Conservation (phyloP, 2,113 vertebrate genomes). For the Epinephelus cyanopodus region DNA sequence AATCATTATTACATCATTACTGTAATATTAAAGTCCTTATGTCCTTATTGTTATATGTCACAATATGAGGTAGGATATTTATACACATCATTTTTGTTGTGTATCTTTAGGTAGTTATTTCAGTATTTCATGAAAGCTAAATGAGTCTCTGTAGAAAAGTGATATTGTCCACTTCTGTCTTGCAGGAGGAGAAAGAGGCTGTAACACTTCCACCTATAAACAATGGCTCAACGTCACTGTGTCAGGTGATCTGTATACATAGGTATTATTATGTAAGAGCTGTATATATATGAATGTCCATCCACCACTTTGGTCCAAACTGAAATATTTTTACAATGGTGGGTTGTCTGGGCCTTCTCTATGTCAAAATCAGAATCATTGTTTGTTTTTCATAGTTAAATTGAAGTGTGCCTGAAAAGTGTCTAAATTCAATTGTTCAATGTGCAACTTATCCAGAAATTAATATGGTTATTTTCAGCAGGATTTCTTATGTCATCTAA, state of each 20-base stretch:
- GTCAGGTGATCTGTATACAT: constrained; percentile 24
- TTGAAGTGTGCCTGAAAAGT: background rate
- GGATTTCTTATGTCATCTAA: too few relatives aligned
- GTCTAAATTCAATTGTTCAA: too few relatives aligned
- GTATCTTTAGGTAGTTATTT: background rate
- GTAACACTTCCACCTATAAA: constrained; percentile 66
- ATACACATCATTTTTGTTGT: background rate
- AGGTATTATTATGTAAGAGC: background rate
- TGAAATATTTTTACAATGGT: background rate
- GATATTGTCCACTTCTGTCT: background rate
- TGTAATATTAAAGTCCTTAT: background rate
- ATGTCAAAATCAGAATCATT: too few relatives aligned
- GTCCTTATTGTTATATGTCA: too few relatives aligned
- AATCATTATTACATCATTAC: too few relatives aligned
- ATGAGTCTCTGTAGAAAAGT: background rate
- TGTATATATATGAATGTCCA: background rate
- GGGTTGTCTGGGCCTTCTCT: too few relatives aligned
- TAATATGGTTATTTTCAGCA: too few relatives aligned
- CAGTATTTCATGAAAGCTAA: background rate
- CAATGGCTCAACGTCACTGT: constrained; percentile 13
- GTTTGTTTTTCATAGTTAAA: too few relatives aligned
- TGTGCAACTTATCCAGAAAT: too few relatives aligned
- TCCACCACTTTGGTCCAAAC: background rate
- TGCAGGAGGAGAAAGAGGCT: constrained; percentile 57
- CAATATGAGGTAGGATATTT: too few relatives aligned